Evolutionary conservation across 2,113 vertebrate genomes (phyloP), one percentile per base, ranked within the genome.

Genomic region (Setophaga kirtlandii): DNA sequence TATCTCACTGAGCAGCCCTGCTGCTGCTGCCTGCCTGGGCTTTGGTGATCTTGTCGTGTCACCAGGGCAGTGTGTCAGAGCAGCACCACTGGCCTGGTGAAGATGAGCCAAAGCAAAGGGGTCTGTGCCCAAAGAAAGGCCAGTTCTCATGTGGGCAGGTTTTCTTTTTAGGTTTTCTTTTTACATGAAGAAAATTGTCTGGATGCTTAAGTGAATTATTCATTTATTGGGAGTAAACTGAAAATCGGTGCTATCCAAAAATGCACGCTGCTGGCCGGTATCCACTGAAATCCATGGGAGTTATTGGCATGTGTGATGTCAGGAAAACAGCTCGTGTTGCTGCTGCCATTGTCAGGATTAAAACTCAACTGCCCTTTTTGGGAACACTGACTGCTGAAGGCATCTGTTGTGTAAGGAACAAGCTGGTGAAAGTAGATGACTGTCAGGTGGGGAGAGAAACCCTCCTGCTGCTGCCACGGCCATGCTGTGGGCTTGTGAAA

Each of bases 321-420:
- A 58, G 62, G 58, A 87, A 91, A 95, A 82, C 62, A 75, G 83
- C 78, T 93, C 62, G 3, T 93, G 70, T 64, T 78, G 77, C 89
- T 94, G 89, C 91, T 95, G 89, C 87, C 52, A 52, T 92, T 91
- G 87, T 84, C 56, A 70, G 83, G 83, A 82, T 94, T 90, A 68
- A 84, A 93, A 69, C 4, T 41, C 52, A 67, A 15, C 44, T 95
- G 95, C 87, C 93, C 89, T 96, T 94, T 91, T 94, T 82, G 87
- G 83, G 91, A 93, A 68, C 69, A 18, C 68, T 64, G 83, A 84
- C 88, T 89, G 86, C 93, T 94, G 93, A 93, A 92, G 87, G 93
- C 89, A 65, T 93, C 91, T 92, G 83, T 75, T 94, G 77, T 87
- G 77, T 46, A 93, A 96, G 49, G 62, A 70, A 84, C 90, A 91